Percentiles rank a stretch among this genome's conserved stretches.
Conservation (phyloP, 2,797 vertebrate species). For the Protosalanx chinensis region DNA sequence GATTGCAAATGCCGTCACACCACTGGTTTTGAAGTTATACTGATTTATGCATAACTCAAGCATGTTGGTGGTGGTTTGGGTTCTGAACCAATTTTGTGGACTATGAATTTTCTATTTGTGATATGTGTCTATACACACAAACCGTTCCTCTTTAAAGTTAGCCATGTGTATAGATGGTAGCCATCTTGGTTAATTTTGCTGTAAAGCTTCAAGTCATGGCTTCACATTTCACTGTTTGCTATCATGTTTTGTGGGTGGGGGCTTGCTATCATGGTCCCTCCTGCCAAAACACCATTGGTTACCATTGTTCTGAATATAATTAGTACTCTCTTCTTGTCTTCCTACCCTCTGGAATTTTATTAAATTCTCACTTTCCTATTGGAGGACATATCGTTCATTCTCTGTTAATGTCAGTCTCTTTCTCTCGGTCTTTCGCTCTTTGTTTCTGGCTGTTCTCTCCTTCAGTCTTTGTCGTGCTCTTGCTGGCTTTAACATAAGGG, state of each 20-base stretch:
- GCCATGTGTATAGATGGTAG: neutral
- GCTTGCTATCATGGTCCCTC: neutral
- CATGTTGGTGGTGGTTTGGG: neutral
- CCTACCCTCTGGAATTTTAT: neutral
- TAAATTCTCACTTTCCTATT: neutral
- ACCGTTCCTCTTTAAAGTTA: neutral
- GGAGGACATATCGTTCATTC: neutral
- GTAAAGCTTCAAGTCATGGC: neutral
- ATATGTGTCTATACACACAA: neutral
- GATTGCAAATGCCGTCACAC: neutral
- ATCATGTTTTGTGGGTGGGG: neutral
- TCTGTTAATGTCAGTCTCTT: neutral
- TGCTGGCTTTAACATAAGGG: slow-evolving; percentile 31
- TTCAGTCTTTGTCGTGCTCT: slow-evolving; percentile 11
- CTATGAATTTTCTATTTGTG: neutral
- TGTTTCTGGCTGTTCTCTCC: slow-evolving; percentile 17
- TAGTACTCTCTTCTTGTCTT: neutral
- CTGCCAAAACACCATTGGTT: neutral
- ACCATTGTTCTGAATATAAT: neutral
- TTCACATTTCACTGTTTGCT: neutral
- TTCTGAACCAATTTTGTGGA: neutral
- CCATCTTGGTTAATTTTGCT: neutral
- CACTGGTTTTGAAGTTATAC: neutral
- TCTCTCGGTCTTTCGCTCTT: neutral
- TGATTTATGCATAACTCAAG: neutral